phyloP scores from a whole-genome alignment of 2,888 invertebrate genomes.

The Diaphora mendica region DNA sequence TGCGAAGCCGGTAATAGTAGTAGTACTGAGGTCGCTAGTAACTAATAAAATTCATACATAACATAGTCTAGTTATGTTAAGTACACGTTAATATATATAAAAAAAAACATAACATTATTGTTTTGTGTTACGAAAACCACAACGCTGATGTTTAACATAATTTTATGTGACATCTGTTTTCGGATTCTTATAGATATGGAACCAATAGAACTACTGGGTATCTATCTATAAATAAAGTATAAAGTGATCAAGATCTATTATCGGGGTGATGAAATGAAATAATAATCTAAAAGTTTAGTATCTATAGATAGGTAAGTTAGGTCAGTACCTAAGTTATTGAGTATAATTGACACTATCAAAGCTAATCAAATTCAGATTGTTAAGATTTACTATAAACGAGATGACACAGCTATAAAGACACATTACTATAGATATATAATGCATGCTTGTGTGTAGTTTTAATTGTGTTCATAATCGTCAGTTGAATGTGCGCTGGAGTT shows the following conservation, averaged over 20 bases:
- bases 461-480: slow-evolving; percentile 56
- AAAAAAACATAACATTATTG: too few species aligned
- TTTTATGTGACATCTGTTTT: not conserved
- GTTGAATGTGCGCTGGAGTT: slow-evolving; percentile 56
- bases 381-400: not conserved
- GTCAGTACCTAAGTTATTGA: too few species aligned
- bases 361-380: not conserved
- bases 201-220: not conserved
- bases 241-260: not conserved
- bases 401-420: slow-evolving; percentile 33
- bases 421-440: slow-evolving; percentile 34
- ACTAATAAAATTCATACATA: too few species aligned
- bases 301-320: too few species aligned
- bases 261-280: not conserved
- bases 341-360: too few species aligned
- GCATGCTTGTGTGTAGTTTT: slow-evolving; percentile 47
- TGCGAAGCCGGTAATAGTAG: too few species aligned
- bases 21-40: too few species aligned
- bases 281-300: not conserved
- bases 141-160: not conserved
- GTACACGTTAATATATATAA: not conserved
- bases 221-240: not conserved
- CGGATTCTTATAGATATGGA: not conserved
- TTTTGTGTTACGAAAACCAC: not conserved
- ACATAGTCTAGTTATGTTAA: too few species aligned